phyloP scores from a whole-genome alignment of 1,140 invertebrate species.

The Pseudomyrmex concolor region DNA sequence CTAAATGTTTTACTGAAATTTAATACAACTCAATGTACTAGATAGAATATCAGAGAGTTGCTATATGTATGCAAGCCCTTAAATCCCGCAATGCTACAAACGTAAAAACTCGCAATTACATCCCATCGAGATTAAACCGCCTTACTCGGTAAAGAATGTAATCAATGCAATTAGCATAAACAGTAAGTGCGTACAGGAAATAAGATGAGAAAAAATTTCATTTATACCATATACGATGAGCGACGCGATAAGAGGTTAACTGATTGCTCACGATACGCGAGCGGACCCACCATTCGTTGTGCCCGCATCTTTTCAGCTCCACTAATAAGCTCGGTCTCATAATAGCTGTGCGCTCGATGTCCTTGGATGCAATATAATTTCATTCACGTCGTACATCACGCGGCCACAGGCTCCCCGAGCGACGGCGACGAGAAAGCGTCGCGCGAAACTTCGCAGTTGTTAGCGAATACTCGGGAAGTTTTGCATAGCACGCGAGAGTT shows the following conservation, averaged over 20 bases:
- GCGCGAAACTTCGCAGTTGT: not conserved
- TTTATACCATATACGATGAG: no score
- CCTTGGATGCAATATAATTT: slow-evolving; percentile 20
- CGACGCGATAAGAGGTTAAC: slow-evolving; percentile 17
- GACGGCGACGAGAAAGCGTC: not conserved
- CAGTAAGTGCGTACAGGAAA: not conserved
- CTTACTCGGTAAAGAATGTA: not conserved
- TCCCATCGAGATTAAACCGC: not conserved
- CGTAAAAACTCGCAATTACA: not conserved
- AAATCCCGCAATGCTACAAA: not conserved
- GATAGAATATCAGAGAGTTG: not conserved
- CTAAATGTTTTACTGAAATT: not conserved
- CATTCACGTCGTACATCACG: slow-evolving; percentile 1
- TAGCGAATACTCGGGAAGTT: not conserved
- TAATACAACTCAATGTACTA: not conserved
- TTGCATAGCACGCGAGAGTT: not conserved
- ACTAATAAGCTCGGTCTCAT: slow-evolving; percentile 20
- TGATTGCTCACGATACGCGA: slow-evolving; percentile 1
- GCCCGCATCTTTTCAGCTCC: not conserved
- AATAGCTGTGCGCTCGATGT: not conserved
- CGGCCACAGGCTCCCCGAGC: not conserved
- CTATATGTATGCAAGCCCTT: not conserved
- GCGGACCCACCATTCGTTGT: not conserved
- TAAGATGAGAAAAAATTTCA: not conserved
- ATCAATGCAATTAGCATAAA: slow-evolving; percentile 19